Evolutionary conservation across 2,888 invertebrate genomes (phyloP), one percentile per base, ranked within the genome.

Genomic region (Thereva unica): DNA sequence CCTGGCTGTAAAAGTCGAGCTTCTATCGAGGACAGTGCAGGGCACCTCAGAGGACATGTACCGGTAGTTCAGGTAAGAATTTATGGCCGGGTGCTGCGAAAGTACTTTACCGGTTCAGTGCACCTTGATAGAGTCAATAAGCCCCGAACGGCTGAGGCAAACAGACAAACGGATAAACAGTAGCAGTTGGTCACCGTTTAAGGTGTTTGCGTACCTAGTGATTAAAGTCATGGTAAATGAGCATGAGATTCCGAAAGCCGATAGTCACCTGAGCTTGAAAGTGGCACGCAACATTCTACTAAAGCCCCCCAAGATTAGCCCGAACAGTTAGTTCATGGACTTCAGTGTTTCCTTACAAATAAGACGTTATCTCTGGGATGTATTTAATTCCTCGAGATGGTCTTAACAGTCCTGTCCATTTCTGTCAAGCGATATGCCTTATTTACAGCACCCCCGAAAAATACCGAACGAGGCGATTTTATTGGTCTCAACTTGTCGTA

Each of bases 161-260:
- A 23, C 23, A 23, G 23, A 23, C 23, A 23, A 23, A 5, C 56
- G 55, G 40, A 35, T 23, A 42, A 59, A 59, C 57, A 47, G 57
- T 47, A 59, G 57, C 47, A 59, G 57, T 59, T 59, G 57, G 57
- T 59, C 47, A 59, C 57, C 45, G 47, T 47, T 59, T 38, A 38
- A 47, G 57, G 47, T 38, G 42, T 38, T 47, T 59, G 47, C 42
- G 42, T 44, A 45, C 42, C 47, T 37, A 35, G 12, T 47, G 47
- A 59, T 47, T 47, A 47, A 7, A 45, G 57, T 59, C 47, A 59
- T 59, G 57, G 57, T 47, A 37, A 47, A 37, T 59, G 57, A 59
- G 47, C 57, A 59, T 59, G 47, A 59, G 57, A 59, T 59, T 47
- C 57, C 8, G 38, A 2, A 35, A 5, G 10, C 5, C 35, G 34